Evolutionary conservation across 1,140 invertebrate species (phyloP).

Genomic region (Drosophila orosa): DNA sequence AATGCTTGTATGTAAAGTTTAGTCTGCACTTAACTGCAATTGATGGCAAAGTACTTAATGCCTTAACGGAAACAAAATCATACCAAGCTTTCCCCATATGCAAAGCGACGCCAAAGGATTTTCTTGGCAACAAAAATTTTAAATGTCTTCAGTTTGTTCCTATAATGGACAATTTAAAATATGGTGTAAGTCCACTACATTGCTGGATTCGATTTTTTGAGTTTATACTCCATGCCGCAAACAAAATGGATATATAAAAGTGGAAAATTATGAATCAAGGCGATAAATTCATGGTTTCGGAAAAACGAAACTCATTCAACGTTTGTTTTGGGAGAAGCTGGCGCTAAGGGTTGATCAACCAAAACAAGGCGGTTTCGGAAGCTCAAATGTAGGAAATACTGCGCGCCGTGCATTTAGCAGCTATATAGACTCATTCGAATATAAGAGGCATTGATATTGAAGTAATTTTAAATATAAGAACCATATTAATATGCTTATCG

Average conservation of each 20-base stretch:
- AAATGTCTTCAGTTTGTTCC: slow-evolving; percentile 1
- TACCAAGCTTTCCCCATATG: slow-evolving; percentile 35
- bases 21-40: slow-evolving; percentile 31
- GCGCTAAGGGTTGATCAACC: neutral
- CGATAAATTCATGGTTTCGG: neutral
- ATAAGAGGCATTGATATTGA: slow-evolving; percentile 1
- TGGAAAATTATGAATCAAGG: neutral
- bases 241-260: neutral
- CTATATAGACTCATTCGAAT: slow-evolving; percentile 16
- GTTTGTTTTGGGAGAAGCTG: neutral
- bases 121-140: slow-evolving; percentile 1
- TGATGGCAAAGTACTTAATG: slow-evolving; percentile 47
- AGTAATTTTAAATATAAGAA: slow-evolving; percentile 10
- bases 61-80: slow-evolving; percentile 28
- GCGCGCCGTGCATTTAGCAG: slow-evolving; percentile 64
- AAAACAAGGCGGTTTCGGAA: slow-evolving; percentile 39
- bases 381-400: slow-evolving; percentile 74
- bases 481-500: slow-evolving; percentile 14
- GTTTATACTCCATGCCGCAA: no score
- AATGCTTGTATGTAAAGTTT: slow-evolving; percentile 24
- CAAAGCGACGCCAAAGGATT: slow-evolving; percentile 30
- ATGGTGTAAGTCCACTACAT: slow-evolving; percentile 34
- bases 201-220: slow-evolving; percentile 42
- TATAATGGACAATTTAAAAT: slow-evolving; percentile 24
- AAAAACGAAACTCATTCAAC: neutral